phyloP scores from a whole-genome alignment of 1,140 invertebrate species.

The Nephila pilipes region DNA sequence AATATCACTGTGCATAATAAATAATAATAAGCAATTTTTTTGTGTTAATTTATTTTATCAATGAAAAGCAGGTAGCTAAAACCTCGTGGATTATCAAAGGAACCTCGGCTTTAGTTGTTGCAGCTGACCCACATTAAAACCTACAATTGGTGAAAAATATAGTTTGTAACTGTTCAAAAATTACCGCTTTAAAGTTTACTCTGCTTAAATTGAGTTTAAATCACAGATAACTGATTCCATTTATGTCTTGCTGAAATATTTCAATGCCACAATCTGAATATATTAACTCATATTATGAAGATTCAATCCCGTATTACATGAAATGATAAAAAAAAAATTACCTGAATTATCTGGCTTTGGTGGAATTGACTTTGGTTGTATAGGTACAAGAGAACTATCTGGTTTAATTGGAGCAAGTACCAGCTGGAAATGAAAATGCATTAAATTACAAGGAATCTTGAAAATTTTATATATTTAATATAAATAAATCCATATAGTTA shows the following conservation, averaged over 20 bases:
- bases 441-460: background rate
- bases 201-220: too few relatives aligned
- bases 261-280: too few relatives aligned
- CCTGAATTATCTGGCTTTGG: conserved; percentile 32
- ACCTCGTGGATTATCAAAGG: background rate
- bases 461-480: too few relatives aligned
- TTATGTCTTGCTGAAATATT: too few relatives aligned
- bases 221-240: too few relatives aligned
- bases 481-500: too few relatives aligned
- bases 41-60: too few relatives aligned
- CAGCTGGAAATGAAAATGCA: background rate
- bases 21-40: too few relatives aligned
- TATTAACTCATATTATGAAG: too few relatives aligned
- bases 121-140: conserved; percentile 3
- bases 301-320: too few relatives aligned
- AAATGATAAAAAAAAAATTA: background rate
- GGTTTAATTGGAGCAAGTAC: background rate
- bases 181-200: too few relatives aligned
- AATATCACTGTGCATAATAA: too few relatives aligned
- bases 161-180: background rate
- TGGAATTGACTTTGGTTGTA: background rate
- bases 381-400: background rate
- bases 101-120: conserved; percentile 1
- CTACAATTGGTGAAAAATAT: conserved; percentile 35
- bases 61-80: background rate